Evolutionary conservation across 2,113 vertebrate genomes (phyloP).

Genomic region (Callospermophilus lateralis): DNA sequence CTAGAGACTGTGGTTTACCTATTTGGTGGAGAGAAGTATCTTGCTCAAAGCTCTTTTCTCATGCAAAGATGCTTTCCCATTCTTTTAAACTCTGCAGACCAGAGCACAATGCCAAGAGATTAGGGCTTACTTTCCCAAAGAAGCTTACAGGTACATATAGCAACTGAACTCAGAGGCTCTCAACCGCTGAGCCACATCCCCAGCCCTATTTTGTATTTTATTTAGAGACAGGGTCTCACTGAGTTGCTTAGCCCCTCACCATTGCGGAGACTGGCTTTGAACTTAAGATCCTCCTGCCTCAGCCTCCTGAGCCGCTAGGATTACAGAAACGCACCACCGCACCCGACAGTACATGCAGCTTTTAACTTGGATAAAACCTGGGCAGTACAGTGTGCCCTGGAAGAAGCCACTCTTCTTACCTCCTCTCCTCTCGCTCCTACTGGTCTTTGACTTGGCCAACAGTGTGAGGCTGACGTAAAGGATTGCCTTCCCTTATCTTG

Average conservation of each 20-base stretch:
- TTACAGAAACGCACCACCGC: too few relatives aligned
- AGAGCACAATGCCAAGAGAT: not conserved
- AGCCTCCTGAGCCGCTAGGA: too few relatives aligned
- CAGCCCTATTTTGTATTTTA: too few relatives aligned
- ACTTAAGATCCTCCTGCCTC: too few relatives aligned
- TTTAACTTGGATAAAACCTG: not conserved
- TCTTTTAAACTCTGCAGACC: not conserved
- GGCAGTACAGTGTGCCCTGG: not conserved
- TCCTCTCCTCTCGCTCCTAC: not conserved
- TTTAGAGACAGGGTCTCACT: too few relatives aligned
- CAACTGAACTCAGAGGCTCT: too few relatives aligned
- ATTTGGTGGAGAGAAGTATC: not conserved
- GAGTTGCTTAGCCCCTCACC: too few relatives aligned
- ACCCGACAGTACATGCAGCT: not conserved
- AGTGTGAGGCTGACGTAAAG: not conserved
- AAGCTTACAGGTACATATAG: not conserved
- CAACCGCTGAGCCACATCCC: too few relatives aligned
- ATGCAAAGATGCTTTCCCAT: not conserved
- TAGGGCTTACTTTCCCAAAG: not conserved
- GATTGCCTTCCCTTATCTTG: not conserved
- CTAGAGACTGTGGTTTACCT: not conserved
- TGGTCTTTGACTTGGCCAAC: not conserved
- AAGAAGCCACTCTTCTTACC: not conserved
- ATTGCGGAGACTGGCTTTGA: too few relatives aligned
- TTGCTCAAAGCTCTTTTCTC: not conserved